These are phyloP conservation scores for Myripristis jacobus DNA, from an alignment of 2,797 vertebrate genomes.

Conservation along the genomic window DNA sequence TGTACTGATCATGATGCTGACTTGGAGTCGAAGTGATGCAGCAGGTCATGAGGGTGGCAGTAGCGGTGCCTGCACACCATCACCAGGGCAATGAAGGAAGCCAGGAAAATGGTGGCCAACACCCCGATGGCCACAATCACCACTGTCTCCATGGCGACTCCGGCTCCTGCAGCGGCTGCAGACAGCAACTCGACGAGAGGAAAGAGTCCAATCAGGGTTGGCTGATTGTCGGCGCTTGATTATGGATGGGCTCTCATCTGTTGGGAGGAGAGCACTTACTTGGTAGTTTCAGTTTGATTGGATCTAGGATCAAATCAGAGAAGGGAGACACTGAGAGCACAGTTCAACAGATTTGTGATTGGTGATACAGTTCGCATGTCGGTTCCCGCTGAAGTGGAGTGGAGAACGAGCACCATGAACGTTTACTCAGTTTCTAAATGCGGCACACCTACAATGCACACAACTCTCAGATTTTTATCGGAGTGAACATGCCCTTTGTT, in stretches of 20 bases:
- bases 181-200: slow-evolving; percentile 34
- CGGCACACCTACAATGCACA: slow-evolving; percentile 51
- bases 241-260: slow-evolving; percentile 75
- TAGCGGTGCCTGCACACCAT: slow-evolving; percentile 95
- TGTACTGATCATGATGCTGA: slow-evolving; percentile 76
- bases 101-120: slow-evolving; percentile 96
- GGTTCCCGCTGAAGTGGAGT: not conserved
- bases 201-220: slow-evolving; percentile 55
- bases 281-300: slow-evolving; percentile 40
- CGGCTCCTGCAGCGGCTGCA: slow-evolving; percentile 42
- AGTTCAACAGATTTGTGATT: slow-evolving; percentile 26
- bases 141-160: slow-evolving; percentile 92
- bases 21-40: slow-evolving; percentile 94
- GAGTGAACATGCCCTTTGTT: slow-evolving; percentile 34
- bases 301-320: slow-evolving; percentile 12
- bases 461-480: slow-evolving; percentile 55
- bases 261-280: slow-evolving; percentile 42
- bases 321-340: slow-evolving; percentile 6
- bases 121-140: slow-evolving; percentile 97
- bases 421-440: slow-evolving; percentile 27
- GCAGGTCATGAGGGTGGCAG: slow-evolving; percentile 89
- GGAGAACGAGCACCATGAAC: slow-evolving; percentile 16
- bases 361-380: not conserved
- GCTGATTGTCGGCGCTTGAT: slow-evolving; percentile 58
- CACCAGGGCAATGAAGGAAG: slow-evolving; percentile 93